A percentile compares a stretch with the other conserved stretches of the same genome.
Conservation (phyloP, 2,888 invertebrate genomes). For the Rhabditoides inermis region DNA sequence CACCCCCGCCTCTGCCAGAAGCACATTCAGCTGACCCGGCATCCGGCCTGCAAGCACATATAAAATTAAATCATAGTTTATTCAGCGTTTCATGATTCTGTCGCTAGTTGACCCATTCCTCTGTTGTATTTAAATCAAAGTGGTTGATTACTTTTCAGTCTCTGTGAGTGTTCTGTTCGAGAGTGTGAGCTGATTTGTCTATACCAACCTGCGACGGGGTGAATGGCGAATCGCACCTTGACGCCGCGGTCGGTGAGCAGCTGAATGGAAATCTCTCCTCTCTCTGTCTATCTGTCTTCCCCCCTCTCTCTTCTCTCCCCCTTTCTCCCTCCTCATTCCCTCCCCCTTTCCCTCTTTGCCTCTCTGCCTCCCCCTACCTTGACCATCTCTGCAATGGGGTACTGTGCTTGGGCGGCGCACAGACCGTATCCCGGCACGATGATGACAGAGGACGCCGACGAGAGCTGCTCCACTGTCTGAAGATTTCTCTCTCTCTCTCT, state of each 20-base stretch:
- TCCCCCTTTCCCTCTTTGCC: too few species aligned
- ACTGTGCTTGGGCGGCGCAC: slow-evolving; percentile 84
- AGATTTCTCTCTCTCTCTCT: too few species aligned
- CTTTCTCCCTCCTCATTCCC: too few species aligned
- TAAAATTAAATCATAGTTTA: too few species aligned
- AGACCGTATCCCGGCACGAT: slow-evolving; percentile 82
- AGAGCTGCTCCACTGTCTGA: slow-evolving; percentile 68
- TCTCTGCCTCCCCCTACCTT: too few species aligned
- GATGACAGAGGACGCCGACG: slow-evolving; percentile 72
- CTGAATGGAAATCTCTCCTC: too few species aligned
- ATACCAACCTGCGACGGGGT: slow-evolving; percentile 71
- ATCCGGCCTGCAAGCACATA: slow-evolving; percentile 65
- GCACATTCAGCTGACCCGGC: slow-evolving; percentile 84
- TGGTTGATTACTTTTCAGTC: neutral
- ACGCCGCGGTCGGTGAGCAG: slow-evolving; percentile 70
- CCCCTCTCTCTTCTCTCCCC: too few species aligned
- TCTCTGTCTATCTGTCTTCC: too few species aligned
- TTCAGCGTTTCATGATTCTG: too few species aligned
- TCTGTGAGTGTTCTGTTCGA: neutral
- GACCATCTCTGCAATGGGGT: slow-evolving; percentile 81
- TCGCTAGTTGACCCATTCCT: too few species aligned
- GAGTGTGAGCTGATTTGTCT: neutral
- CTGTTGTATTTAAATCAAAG: too few species aligned
- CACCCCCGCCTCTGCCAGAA: slow-evolving; percentile 83
- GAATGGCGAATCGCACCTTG: slow-evolving; percentile 75